phyloP scores from a whole-genome alignment of 2,113 vertebrate species.

The Passer montanus region DNA sequence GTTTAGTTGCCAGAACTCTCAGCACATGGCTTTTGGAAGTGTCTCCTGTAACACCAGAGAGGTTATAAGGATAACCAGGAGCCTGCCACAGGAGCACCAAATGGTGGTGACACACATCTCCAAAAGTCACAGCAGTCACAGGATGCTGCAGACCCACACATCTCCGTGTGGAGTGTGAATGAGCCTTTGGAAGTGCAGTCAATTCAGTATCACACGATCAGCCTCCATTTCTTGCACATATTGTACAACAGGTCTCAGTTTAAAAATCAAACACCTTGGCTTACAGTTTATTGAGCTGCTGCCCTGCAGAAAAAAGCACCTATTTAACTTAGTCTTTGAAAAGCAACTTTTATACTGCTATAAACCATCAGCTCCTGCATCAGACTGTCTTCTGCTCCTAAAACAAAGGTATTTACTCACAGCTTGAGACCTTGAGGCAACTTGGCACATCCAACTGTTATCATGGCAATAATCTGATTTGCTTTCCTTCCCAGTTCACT shows the following conservation, averaged over 20 bases:
- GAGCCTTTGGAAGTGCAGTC: background rate
- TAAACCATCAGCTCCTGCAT: background rate
- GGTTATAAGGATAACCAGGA: background rate
- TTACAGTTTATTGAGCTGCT: background rate
- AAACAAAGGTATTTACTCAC: conserved; percentile 49
- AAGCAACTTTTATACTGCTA: background rate
- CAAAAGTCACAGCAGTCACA: background rate
- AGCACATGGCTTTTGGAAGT: rapidly evolving
- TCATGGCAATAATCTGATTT: conserved; percentile 52
- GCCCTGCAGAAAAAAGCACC: background rate
- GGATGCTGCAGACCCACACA: background rate
- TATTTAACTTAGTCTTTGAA: background rate
- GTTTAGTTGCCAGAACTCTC: background rate
- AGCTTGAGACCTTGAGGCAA: conserved; percentile 59
- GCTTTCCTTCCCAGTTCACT: conserved; percentile 48
- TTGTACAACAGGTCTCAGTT: background rate
- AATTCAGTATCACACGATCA: background rate
- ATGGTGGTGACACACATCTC: background rate
- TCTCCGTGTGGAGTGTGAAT: background rate
- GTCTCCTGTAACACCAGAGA: background rate
- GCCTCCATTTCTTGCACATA: background rate
- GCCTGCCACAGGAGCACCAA: background rate
- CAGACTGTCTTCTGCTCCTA: background rate
- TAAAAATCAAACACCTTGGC: background rate
- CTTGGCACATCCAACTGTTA: conserved; percentile 45